Evolutionary conservation across 2,888 invertebrate genomes (phyloP).

Genomic region (Rotaria sp.): DNA sequence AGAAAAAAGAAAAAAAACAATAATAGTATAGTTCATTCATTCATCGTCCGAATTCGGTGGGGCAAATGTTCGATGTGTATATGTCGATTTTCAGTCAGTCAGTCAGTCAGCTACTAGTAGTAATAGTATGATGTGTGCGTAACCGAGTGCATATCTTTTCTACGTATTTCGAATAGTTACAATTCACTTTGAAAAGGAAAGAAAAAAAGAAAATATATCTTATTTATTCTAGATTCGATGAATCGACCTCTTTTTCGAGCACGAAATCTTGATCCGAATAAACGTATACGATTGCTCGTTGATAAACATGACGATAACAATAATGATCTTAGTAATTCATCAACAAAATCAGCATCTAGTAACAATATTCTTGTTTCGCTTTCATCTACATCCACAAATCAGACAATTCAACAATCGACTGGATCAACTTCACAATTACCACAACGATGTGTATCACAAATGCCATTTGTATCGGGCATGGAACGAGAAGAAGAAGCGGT

Average conservation of each 20-base stretch:
- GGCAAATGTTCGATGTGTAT: background rate
- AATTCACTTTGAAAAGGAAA: background rate
- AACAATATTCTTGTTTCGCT: background rate
- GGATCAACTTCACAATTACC: background rate
- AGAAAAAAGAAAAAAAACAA: background rate
- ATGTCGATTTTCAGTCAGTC: constrained; percentile 1
- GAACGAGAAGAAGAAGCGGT: constrained; percentile 28
- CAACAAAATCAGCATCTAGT: background rate
- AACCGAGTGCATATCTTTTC: background rate
- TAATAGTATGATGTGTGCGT: background rate
- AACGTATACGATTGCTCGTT: constrained; percentile 20
- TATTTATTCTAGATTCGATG: constrained; percentile 17
- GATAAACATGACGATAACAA: constrained; percentile 24
- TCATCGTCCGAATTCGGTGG: background rate
- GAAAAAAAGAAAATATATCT: background rate
- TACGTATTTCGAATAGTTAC: background rate
- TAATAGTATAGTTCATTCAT: background rate
- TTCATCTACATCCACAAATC: background rate
- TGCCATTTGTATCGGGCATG: constrained; percentile 28
- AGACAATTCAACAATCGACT: background rate
- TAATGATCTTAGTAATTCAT: background rate
- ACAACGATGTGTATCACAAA: constrained; percentile 23
- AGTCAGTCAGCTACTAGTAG: constrained; percentile 5
- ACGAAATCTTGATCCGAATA: constrained; percentile 20
- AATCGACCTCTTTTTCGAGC: constrained; percentile 24